A percentile compares a stretch with the other conserved stretches of the same genome.
phyloP scores from a whole-genome alignment of 2,888 invertebrate species.

The Sabatieria punctata region DNA sequence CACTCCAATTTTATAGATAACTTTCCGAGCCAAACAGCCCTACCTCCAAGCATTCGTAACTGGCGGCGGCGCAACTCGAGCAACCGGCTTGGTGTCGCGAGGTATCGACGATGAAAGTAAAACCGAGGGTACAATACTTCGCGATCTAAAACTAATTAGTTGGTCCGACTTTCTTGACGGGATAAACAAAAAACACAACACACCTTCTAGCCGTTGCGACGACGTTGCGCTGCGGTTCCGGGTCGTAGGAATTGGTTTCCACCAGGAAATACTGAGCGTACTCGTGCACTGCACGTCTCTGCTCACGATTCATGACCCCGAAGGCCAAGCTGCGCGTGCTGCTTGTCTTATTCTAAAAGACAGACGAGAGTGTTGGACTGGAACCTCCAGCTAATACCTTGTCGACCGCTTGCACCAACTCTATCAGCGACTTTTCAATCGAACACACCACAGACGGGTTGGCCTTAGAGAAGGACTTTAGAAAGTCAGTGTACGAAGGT shows the following conservation, averaged over 20 bases:
- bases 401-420: slow-evolving; percentile 68
- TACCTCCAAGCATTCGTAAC: not conserved
- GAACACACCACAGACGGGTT: slow-evolving; percentile 61
- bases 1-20: no score
- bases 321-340: not conserved
- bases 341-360: not conserved
- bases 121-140: slow-evolving; percentile 2
- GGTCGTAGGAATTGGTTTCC: slow-evolving; percentile 79
- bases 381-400: slow-evolving; percentile 44
- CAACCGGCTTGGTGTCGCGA: not conserved
- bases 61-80: not conserved
- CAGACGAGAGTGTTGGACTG: not conserved
- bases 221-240: slow-evolving; percentile 83
- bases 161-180: no score
- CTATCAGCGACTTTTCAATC: slow-evolving; percentile 63
- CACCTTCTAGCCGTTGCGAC: slow-evolving; percentile 35
- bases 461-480: slow-evolving; percentile 61
- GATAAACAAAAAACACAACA: no score
- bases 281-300: slow-evolving; percentile 79
- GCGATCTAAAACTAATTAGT: no score
- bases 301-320: slow-evolving; percentile 45
- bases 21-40: no score
- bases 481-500: slow-evolving; percentile 67
- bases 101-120: not conserved
- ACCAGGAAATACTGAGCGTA: slow-evolving; percentile 85